Conservation (phyloP, 2,113 vertebrate species). For the Notiomystis cincta region DNA sequence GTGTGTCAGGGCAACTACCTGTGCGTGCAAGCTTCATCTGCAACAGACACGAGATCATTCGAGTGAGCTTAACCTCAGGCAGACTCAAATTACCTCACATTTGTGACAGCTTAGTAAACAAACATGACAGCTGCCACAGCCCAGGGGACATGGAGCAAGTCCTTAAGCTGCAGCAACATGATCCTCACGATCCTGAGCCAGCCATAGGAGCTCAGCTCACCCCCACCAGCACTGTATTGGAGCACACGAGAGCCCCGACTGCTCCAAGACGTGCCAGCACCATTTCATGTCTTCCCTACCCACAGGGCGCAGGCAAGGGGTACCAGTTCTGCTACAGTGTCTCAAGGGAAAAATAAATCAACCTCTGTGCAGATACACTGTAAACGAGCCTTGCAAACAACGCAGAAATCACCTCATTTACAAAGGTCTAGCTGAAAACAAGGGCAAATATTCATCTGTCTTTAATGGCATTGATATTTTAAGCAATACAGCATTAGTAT, state of each 20-base stretch:
- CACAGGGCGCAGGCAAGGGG: not conserved
- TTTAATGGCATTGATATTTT: not conserved
- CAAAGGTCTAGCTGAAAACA: not conserved
- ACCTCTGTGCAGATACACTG: not conserved
- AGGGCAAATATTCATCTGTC: not conserved
- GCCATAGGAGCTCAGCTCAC: not conserved
- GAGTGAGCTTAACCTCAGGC: not conserved
- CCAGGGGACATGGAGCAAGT: not conserved
- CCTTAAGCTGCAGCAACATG: not conserved
- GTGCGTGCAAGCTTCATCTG: not conserved
- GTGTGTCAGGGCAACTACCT: not conserved
- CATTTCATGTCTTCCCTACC: not conserved
- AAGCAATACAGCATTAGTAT: not conserved
- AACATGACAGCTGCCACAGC: not conserved
- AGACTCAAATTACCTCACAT: not conserved
- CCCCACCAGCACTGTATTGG: not conserved
- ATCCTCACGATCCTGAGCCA: not conserved
- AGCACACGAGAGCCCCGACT: not conserved
- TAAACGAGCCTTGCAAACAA: not conserved
- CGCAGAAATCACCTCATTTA: accelerated
- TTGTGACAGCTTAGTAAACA: not conserved
- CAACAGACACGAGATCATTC: accelerated
- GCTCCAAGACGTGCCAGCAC: not conserved
- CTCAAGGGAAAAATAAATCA: not conserved
- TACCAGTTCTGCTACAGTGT: not conserved